Percentiles rank a stretch among this genome's conserved stretches.
These are phyloP conservation scores for Coregonus clupeaformis DNA, from an alignment of 2,113 vertebrate species.

Conservation along the genomic window DNA sequence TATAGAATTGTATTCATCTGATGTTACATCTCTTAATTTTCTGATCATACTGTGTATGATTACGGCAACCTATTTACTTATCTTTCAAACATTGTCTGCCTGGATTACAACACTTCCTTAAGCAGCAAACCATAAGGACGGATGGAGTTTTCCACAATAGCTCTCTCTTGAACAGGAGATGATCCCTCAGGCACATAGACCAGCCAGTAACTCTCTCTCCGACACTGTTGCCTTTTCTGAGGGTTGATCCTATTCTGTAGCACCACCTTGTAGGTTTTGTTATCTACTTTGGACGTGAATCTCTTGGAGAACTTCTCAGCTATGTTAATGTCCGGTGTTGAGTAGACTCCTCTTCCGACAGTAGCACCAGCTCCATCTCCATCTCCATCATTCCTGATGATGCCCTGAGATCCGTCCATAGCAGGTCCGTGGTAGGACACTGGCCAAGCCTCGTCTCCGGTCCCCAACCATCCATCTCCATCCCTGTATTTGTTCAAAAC, in stretches of 20 bases:
- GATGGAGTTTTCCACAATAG: too few species aligned
- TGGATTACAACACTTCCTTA: too few species aligned
- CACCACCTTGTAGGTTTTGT: constrained; percentile 59
- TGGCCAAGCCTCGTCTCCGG: constrained; percentile 56
- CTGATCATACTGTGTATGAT: too few species aligned
- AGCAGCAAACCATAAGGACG: too few species aligned
- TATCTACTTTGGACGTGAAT: constrained; percentile 58
- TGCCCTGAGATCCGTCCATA: constrained; percentile 53
- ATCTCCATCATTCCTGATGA: constrained; percentile 50
- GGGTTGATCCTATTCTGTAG: constrained; percentile 73
- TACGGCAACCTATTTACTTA: too few species aligned
- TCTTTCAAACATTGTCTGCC: too few species aligned
- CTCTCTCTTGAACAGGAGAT: too few species aligned
- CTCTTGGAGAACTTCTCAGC: constrained; percentile 49
- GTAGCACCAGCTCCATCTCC: constrained; percentile 10
- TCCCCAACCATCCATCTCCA: constrained; percentile 61
- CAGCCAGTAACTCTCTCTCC: constrained; percentile 51
- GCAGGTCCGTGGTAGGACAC: constrained; percentile 64
- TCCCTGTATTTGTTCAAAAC: constrained; percentile 49
- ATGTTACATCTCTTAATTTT: too few species aligned
- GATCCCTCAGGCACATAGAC: constrained; percentile 51
- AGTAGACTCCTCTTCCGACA: constrained; percentile 63
- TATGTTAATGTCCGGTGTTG: constrained; percentile 46
- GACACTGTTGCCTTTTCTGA: not conserved
- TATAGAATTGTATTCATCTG: too few species aligned